Conservation (phyloP, 2,113 vertebrate species). For the Scartelaos histophorus region DNA sequence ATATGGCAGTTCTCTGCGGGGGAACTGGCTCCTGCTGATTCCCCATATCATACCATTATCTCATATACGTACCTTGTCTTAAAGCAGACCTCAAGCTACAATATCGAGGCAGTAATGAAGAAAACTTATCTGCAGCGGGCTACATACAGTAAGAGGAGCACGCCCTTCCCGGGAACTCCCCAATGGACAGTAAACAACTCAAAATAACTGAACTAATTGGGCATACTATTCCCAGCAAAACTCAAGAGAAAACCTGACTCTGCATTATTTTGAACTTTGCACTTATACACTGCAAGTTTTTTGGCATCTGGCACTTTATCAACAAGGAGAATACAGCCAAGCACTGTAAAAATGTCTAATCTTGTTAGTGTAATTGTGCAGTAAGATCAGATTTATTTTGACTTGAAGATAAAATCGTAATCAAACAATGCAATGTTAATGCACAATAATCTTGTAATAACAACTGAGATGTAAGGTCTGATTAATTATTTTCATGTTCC, state of each 20-base stretch:
- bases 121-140: background rate
- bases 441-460: no score
- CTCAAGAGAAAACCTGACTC: background rate
- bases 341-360: background rate
- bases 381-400: no score
- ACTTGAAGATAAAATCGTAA: no score
- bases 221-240: background rate
- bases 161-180: conserved; percentile 1
- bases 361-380: no score
- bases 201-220: background rate
- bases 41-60: conserved; percentile 22
- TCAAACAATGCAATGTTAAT: no score
- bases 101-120: background rate
- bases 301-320: conserved; percentile 51
- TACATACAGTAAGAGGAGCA: conserved; percentile 10
- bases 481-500: no score
- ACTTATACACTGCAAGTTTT: conserved; percentile 37
- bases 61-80: conserved; percentile 13
- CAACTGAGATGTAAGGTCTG: no score
- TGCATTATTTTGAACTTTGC: conserved; percentile 31
- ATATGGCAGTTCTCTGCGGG: conserved; percentile 61
- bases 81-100: background rate
- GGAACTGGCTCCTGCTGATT: conserved; percentile 36
- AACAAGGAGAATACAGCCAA: conserved; percentile 23
- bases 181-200: background rate